phyloP scores from a whole-genome alignment of 2,113 vertebrate genomes.

The Lepus americanus region DNA sequence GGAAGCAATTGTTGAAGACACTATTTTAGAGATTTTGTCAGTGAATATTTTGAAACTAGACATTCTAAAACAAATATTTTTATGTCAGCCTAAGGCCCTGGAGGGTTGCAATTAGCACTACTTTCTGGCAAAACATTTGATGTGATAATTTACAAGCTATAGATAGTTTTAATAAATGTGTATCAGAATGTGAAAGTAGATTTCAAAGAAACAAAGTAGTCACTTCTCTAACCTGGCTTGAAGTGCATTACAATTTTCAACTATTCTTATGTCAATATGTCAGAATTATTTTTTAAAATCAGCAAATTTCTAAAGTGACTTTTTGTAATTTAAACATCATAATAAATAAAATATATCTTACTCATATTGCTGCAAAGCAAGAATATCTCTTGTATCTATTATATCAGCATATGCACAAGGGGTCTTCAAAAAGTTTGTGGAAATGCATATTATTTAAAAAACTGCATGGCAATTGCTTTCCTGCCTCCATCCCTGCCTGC shows the following conservation, averaged over 20 bases:
- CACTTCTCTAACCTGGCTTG: conserved; percentile 27
- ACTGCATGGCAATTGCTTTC: too few species aligned
- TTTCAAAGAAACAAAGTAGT: conserved; percentile 6
- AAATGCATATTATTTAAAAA: too few species aligned
- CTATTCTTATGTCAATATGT: neutral
- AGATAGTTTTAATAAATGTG: conserved; percentile 8
- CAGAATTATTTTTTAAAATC: conserved; percentile 25
- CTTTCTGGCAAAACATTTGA: conserved; percentile 43
- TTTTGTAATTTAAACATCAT: neutral
- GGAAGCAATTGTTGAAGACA: neutral
- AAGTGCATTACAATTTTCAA: neutral
- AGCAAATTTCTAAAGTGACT: neutral
- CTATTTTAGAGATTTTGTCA: conserved; percentile 14
- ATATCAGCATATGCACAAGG: too few species aligned
- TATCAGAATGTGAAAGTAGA: neutral
- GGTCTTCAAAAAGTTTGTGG: too few species aligned
- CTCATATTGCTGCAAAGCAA: neutral
- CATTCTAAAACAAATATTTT: conserved; percentile 19
- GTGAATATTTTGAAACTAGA: conserved; percentile 39
- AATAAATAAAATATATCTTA: neutral
- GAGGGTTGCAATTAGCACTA: neutral
- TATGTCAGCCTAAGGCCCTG: neutral
- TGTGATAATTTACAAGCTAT: neutral
- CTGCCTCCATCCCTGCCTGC: too few species aligned
- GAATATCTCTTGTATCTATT: neutral